Percentiles rank a stretch among this genome's conserved stretches.
Evolutionary conservation across 2,113 vertebrate genomes (phyloP).

Genomic region (Erpornis zantholeuca): DNA sequence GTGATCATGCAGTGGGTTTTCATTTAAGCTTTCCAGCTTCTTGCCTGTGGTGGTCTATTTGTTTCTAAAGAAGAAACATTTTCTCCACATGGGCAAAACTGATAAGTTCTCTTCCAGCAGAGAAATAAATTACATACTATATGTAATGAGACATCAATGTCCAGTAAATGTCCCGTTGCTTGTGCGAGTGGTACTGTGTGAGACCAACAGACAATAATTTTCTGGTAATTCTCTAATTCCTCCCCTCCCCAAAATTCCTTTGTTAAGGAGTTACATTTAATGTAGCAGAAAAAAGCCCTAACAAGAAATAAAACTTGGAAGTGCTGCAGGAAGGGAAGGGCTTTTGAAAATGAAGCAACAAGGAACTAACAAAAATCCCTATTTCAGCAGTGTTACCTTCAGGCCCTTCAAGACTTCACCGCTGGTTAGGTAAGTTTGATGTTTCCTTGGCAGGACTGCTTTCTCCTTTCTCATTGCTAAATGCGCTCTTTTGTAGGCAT

Average conservation of each 20-base stretch:
- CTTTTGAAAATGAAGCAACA: neutral
- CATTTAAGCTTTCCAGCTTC: slow-evolving; percentile 71
- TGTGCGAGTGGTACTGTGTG: slow-evolving; percentile 25
- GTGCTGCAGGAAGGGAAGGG: neutral
- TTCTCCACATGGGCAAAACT: slow-evolving; percentile 75
- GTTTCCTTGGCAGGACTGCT: neutral
- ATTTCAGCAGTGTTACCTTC: neutral
- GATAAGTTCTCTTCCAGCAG: slow-evolving; percentile 75
- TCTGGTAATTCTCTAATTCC: slow-evolving; percentile 71
- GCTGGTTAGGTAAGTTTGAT: neutral
- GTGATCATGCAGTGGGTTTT: slow-evolving; percentile 52
- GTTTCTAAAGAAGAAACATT: slow-evolving; percentile 71
- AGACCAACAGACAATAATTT: slow-evolving; percentile 66
- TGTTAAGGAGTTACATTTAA: neutral
- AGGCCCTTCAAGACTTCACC: neutral
- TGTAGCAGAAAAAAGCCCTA: neutral
- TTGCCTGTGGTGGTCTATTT: slow-evolving; percentile 68
- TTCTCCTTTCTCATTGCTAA: neutral
- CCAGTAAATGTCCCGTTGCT: slow-evolving; percentile 69
- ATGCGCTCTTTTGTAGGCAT: fast-evolving
- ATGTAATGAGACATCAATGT: slow-evolving; percentile 73
- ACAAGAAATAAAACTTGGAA: neutral
- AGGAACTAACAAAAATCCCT: neutral
- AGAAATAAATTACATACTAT: slow-evolving; percentile 79
- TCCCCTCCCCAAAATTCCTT: neutral